Evolutionary conservation across 2,888 invertebrate species (phyloP).

Genomic region (Orgyia antiqua): DNA sequence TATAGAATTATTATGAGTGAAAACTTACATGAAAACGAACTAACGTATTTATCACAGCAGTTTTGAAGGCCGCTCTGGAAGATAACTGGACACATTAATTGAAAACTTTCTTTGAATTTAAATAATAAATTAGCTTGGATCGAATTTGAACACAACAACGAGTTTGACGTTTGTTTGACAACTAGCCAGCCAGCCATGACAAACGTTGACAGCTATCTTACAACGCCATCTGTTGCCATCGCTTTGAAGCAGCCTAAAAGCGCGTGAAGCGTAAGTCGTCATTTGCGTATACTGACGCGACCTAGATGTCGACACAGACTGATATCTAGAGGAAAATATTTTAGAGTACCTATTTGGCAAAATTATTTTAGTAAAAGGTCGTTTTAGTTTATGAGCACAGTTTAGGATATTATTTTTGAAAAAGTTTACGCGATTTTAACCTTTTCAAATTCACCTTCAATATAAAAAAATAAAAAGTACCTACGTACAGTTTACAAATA

Average conservation of each 20-base stretch:
- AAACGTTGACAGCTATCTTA: constrained; percentile 26
- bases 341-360: no score
- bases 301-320: constrained; percentile 47
- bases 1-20: constrained; percentile 55
- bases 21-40: constrained; percentile 43
- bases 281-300: constrained; percentile 43
- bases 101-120: constrained; percentile 60
- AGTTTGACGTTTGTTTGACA: constrained; percentile 44
- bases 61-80: constrained; percentile 33
- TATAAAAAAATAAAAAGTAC: no score
- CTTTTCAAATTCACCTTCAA: no score
- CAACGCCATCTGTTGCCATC: constrained; percentile 52
- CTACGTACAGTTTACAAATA: no score
- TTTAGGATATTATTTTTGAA: no score
- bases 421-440: no score
- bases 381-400: no score
- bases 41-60: constrained; percentile 45
- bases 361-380: no score
- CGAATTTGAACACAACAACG: constrained; percentile 65
- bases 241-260: constrained; percentile 16
- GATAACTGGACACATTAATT: constrained; percentile 43
- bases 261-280: constrained; percentile 12
- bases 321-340: no score
- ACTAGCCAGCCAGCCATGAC: constrained; percentile 19
- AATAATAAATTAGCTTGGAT: constrained; percentile 74